Conservation (phyloP, 2,113 vertebrate species). For the Meles meles region DNA sequence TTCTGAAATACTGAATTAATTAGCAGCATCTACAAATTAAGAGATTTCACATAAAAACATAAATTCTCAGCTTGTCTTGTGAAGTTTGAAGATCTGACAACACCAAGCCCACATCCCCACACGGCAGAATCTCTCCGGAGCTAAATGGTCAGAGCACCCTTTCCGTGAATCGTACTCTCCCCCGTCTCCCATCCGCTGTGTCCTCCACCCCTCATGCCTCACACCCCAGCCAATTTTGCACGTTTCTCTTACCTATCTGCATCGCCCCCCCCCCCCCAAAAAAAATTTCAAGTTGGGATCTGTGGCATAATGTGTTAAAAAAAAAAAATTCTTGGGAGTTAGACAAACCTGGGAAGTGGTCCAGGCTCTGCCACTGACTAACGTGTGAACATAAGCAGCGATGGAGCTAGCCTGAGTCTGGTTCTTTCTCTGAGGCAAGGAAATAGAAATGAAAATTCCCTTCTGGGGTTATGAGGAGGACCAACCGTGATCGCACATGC, state of each 20-base stretch:
- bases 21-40: constrained; percentile 62
- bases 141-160: neutral
- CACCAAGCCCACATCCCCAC: neutral
- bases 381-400: constrained; percentile 46
- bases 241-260: neutral
- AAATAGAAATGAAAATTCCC: constrained; percentile 37
- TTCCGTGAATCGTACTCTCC: accelerated
- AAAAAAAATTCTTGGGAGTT: neutral
- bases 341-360: constrained; percentile 46
- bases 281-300: neutral
- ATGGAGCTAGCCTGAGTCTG: neutral
- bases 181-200: too few species aligned
- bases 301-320: neutral
- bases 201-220: neutral
- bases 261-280: neutral
- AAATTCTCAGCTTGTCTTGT: constrained; percentile 61
- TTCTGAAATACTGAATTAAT: constrained; percentile 64
- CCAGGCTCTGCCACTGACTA: constrained; percentile 47
- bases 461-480: neutral
- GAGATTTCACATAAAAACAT: constrained; percentile 57
- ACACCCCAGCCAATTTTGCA: neutral
- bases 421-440: neutral
- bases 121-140: neutral
- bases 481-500: neutral
- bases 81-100: constrained; percentile 45